Evolutionary conservation across 2,888 invertebrate species (phyloP).

Genomic region (Octodonta nipae): DNA sequence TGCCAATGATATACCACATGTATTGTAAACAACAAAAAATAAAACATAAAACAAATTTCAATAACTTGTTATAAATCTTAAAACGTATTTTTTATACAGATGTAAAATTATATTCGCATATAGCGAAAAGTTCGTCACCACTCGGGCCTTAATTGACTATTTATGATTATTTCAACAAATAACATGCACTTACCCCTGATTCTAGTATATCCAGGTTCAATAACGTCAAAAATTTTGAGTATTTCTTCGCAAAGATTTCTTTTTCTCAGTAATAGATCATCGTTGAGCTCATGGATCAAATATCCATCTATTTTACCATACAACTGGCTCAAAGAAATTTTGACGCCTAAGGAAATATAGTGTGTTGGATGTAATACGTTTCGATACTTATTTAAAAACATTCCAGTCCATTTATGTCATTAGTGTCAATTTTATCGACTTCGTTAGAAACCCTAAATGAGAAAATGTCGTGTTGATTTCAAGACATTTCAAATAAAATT

Average conservation of each 20-base stretch:
- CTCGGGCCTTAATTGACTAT: too few species aligned
- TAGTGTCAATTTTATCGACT: conserved; percentile 50
- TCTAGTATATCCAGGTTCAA: conserved; percentile 69
- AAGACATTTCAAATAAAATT: too few species aligned
- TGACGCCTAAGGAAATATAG: conserved; percentile 53
- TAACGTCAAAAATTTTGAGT: conserved; percentile 54
- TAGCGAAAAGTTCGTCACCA: too few species aligned
- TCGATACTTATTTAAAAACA: conserved; percentile 50
- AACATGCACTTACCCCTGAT: conserved; percentile 67
- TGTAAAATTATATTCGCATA: too few species aligned
- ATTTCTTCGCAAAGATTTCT: conserved; percentile 61
- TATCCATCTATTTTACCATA: conserved; percentile 64
- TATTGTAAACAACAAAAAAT: too few species aligned
- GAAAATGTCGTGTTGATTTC: too few species aligned
- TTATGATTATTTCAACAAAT: too few species aligned
- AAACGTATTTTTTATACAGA: too few species aligned
- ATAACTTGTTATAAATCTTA: too few species aligned
- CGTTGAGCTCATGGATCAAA: conserved; percentile 58
- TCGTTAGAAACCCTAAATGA: conserved; percentile 47
- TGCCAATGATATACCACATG: too few species aligned
- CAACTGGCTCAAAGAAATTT: conserved; percentile 63
- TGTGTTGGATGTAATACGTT: conserved; percentile 52
- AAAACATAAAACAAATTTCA: too few species aligned
- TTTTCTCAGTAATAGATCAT: conserved; percentile 55
- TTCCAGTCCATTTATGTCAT: conserved; percentile 51